Evolutionary conservation across 2,113 vertebrate species (phyloP).

Genomic region (Barbus barbus): DNA sequence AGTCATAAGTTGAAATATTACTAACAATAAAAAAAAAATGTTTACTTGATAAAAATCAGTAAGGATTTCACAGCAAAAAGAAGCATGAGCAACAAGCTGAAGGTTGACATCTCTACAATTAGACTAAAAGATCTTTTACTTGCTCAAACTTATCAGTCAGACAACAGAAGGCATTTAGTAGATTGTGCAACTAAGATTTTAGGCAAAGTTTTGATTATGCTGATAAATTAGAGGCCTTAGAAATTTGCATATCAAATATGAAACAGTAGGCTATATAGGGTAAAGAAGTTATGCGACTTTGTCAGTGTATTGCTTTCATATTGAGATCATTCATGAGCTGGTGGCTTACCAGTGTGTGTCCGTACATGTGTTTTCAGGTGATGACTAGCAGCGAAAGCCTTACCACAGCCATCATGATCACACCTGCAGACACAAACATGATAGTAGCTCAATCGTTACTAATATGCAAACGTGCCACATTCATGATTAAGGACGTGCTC

Average conservation of each 20-base stretch:
- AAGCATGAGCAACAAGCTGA: not conserved
- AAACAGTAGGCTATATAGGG: not conserved
- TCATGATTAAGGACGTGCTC: too few relatives aligned
- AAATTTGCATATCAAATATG: not conserved
- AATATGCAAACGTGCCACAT: not conserved
- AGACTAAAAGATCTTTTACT: not conserved
- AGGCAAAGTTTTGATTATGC: not conserved
- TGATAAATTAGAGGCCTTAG: not conserved
- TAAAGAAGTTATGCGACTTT: not conserved
- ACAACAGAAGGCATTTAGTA: not conserved
- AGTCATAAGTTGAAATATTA: not conserved
- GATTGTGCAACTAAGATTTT: not conserved
- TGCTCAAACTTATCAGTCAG: not conserved
- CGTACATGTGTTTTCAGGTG: conserved; percentile 98
- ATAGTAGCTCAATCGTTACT: too few relatives aligned
- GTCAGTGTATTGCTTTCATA: not conserved
- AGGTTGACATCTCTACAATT: not conserved
- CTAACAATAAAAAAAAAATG: not conserved
- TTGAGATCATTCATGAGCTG: not conserved
- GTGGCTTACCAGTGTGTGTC: conserved; percentile 90
- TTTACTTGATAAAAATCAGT: not conserved
- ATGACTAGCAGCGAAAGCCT: conserved; percentile 98
- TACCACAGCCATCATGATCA: conserved; percentile 96
- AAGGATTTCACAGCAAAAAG: not conserved
- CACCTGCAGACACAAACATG: conserved; percentile 76